Conservation (phyloP, 2,797 vertebrate genomes). For the Rhincodon typus region DNA sequence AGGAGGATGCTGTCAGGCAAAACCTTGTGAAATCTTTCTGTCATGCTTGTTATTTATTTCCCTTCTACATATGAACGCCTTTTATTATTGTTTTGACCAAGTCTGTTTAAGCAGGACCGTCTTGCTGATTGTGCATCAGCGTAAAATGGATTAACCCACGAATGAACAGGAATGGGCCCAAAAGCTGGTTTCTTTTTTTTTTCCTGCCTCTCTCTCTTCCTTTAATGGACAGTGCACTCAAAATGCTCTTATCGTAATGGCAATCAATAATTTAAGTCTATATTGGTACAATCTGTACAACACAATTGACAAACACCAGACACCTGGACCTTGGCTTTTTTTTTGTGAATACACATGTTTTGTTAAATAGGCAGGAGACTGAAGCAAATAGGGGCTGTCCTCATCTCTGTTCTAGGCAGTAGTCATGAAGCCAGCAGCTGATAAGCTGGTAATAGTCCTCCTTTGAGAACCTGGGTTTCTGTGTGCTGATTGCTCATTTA, state of each 20-base stretch:
- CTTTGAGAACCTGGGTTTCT: conserved; percentile 90
- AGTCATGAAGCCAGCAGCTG: conserved; percentile 77
- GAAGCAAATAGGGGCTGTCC: conserved; percentile 70
- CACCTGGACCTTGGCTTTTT: conserved; percentile 35
- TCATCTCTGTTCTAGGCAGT: conserved; percentile 60
- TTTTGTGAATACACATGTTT: conserved; percentile 32
- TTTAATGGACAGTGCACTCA: conserved; percentile 40
- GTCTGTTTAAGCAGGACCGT: background rate
- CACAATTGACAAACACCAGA: conserved; percentile 30
- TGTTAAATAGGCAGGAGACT: conserved; percentile 50
- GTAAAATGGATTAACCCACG: conserved; percentile 2
- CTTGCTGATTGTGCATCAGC: conserved; percentile 23
- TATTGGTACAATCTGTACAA: conserved; percentile 17
- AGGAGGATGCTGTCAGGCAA: background rate
- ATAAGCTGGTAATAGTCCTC: conserved; percentile 98
- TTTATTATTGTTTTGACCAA: background rate
- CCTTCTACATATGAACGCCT: background rate
- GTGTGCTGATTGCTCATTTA: conserved; percentile 99
- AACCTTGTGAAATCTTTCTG: background rate
- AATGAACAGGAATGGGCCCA: background rate
- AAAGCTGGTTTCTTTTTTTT: conserved; percentile 51
- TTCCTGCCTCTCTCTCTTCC: conserved; percentile 43
- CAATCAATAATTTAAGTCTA: conserved; percentile 34
- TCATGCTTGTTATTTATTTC: no score
- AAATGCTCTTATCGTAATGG: conserved; percentile 16